phyloP scores from a whole-genome alignment of 1,140 invertebrate species.

The Drosophila pseudoobscura region DNA sequence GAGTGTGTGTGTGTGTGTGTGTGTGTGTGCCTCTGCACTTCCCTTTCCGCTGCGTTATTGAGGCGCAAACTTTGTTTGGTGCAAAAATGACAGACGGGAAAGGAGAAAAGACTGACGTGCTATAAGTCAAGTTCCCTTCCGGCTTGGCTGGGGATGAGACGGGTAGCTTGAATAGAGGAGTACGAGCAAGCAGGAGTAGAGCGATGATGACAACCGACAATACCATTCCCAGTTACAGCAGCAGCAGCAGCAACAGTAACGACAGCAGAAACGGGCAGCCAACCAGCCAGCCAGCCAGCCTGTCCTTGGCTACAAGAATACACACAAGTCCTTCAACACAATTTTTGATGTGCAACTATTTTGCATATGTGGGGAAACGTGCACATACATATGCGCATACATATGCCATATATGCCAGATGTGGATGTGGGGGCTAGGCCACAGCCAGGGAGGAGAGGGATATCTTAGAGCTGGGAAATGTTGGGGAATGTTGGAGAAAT shows the following conservation, averaged over 20 bases:
- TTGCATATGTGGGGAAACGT: constrained; percentile 53
- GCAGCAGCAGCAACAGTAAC: constrained; percentile 24
- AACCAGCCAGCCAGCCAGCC: neutral
- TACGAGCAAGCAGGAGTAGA: constrained; percentile 10
- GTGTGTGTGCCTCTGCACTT: constrained; percentile 48
- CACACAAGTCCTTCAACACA: constrained; percentile 56
- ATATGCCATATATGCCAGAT: neutral
- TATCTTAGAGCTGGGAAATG: neutral
- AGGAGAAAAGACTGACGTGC: constrained; percentile 2
- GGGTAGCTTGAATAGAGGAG: neutral
- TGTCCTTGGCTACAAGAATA: constrained; percentile 27
- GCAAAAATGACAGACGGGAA: constrained; percentile 17
- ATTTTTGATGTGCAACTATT: constrained; percentile 70
- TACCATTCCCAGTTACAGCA: constrained; percentile 9
- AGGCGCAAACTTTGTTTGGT: constrained; percentile 50
- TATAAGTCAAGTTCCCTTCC: constrained; percentile 71
- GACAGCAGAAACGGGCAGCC: constrained; percentile 35
- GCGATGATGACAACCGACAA: constrained; percentile 43
- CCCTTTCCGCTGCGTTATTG: constrained; percentile 71
- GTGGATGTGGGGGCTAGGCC: neutral
- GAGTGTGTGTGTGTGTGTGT: neutral
- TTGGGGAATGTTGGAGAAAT: neutral
- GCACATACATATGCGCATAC: too few species aligned
- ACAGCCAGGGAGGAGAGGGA: neutral
- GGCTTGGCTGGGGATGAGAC: constrained; percentile 38